Evolutionary conservation across 2,797 vertebrate genomes (phyloP).

Genomic region (Garrulus glandarius): DNA sequence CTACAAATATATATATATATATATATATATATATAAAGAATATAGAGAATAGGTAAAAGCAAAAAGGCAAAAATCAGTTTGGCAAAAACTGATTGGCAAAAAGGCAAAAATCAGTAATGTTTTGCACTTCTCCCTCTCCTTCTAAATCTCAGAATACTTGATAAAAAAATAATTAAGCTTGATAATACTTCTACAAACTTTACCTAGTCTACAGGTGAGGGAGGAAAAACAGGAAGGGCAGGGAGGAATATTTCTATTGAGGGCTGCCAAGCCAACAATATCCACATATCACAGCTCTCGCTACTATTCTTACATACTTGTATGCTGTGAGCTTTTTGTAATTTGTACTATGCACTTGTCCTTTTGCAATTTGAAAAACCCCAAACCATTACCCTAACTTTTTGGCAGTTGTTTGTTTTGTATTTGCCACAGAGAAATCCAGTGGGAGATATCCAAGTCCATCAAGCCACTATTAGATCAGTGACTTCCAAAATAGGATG

Average conservation of each 20-base stretch:
- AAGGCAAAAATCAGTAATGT: not conserved
- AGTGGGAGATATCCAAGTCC: not conserved
- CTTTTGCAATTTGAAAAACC: not conserved
- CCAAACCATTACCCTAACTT: not conserved
- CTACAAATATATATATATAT: not conserved
- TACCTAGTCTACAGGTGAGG: not conserved
- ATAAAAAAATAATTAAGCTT: not conserved
- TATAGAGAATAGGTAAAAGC: not conserved
- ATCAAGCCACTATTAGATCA: not conserved
- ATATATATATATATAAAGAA: not conserved
- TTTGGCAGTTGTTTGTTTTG: not conserved
- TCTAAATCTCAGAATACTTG: not conserved
- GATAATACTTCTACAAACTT: not conserved
- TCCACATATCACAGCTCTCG: not conserved
- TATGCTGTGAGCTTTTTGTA: not conserved
- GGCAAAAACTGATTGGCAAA: too few species aligned
- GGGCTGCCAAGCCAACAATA: not conserved
- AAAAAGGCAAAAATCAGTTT: not conserved
- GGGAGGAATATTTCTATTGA: not conserved
- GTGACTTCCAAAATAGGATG: not conserved
- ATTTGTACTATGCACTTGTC: not conserved
- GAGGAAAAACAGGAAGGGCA: not conserved
- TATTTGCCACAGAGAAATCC: not conserved
- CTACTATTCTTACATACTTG: not conserved
- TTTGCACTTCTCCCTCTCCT: not conserved